phyloP scores from a whole-genome alignment of 2,113 vertebrate species.

The Carlito syrichta region DNA sequence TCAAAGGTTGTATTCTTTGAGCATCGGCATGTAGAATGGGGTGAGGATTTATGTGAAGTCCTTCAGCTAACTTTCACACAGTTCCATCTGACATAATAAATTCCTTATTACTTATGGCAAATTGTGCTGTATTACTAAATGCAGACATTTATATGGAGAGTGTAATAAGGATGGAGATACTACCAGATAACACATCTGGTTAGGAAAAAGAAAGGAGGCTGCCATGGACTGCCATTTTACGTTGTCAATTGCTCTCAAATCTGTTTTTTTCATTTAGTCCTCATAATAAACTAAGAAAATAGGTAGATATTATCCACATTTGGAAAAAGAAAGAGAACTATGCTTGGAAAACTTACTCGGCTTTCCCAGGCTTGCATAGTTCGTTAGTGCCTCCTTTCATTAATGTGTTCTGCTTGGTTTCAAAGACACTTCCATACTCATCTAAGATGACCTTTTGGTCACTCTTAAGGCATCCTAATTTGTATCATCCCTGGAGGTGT shows the following conservation, averaged over 20 bases:
- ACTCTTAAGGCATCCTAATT: background rate
- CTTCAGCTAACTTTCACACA: background rate
- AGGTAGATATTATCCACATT: background rate
- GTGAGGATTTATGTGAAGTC: background rate
- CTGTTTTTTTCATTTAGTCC: background rate
- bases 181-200: background rate
- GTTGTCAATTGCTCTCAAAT: background rate
- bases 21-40: background rate
- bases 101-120: background rate
- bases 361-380: background rate
- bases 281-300: background rate
- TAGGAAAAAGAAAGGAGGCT: background rate
- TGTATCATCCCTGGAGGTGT: background rate
- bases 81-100: background rate
- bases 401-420: background rate
- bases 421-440: background rate
- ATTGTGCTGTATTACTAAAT: background rate
- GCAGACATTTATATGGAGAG: background rate
- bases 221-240: background rate
- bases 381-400: background rate
- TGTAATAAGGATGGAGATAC: background rate
- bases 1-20: background rate
- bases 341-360: background rate
- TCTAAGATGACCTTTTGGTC: background rate
- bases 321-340: background rate